Conservation (phyloP, 30 jellyfish, hydroid and myxozoan species). For the Hydractinia symbiolongicarpus region DNA sequence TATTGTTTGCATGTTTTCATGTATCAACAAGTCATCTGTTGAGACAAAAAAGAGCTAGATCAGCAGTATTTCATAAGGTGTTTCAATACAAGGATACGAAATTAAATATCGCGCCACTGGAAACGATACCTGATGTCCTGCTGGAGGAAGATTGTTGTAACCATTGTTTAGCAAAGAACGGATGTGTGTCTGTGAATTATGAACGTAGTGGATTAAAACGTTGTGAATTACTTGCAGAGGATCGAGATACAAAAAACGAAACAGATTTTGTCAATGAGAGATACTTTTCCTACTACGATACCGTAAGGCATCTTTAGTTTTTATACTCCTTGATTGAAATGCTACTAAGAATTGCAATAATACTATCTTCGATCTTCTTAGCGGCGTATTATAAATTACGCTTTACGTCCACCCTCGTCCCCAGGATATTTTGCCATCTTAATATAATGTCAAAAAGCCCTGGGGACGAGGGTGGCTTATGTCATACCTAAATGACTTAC, state of each 20-base stretch:
- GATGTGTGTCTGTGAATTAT: slow-evolving; percentile 5
- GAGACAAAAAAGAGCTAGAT: slow-evolving; percentile 15
- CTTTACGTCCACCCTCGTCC: too few relatives aligned
- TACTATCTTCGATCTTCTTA: too few relatives aligned
- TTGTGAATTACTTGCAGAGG: slow-evolving; percentile 1
- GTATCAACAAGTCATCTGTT: background rate
- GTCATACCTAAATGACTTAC: too few relatives aligned
- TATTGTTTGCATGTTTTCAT: too few relatives aligned
- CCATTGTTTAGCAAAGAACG: background rate
- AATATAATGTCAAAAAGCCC: too few relatives aligned
- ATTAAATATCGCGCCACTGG: background rate
- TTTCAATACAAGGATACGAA: background rate
- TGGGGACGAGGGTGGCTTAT: too few relatives aligned
- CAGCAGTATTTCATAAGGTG: slow-evolving; percentile 10
- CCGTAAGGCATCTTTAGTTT: background rate
- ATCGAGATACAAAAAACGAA: background rate
- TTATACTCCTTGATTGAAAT: background rate
- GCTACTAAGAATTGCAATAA: too few relatives aligned
- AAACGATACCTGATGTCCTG: background rate
- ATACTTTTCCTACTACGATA: background rate
- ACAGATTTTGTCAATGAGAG: background rate
- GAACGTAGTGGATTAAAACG: background rate
- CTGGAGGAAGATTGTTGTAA: background rate
- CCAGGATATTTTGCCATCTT: too few relatives aligned
- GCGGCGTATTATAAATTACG: too few relatives aligned